Evolutionary conservation across 2,797 vertebrate genomes (phyloP).

Genomic region (Muscicapa comitata): DNA sequence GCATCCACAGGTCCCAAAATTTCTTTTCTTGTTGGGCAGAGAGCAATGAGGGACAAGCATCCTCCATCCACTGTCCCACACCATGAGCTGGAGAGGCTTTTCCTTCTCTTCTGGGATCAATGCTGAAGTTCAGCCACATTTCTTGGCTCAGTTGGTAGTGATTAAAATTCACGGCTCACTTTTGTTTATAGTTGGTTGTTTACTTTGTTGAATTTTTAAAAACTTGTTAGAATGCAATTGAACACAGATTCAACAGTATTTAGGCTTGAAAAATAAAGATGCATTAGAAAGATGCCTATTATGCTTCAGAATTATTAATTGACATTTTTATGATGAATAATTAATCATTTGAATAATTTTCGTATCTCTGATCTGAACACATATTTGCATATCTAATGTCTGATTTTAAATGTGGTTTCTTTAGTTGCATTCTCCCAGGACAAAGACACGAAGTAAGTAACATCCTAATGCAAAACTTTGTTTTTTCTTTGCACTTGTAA

Average conservation of each 20-base stretch:
- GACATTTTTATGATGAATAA: constrained; percentile 92
- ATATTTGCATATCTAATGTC: constrained; percentile 96
- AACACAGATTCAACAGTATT: constrained; percentile 74
- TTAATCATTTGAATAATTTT: constrained; percentile 98
- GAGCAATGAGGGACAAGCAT: background rate
- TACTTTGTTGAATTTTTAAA: constrained; percentile 76
- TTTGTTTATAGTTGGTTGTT: constrained; percentile 73
- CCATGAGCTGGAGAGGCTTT: background rate
- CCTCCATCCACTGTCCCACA: background rate
- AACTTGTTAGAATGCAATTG: constrained; percentile 74
- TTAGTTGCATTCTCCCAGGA: constrained; percentile 85
- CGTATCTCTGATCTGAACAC: constrained; percentile 92
- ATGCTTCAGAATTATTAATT: constrained; percentile 92
- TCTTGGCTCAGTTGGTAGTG: constrained; percentile 13
- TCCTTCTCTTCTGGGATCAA: background rate
- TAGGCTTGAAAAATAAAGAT: constrained; percentile 81
- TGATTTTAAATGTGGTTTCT: constrained; percentile 82
- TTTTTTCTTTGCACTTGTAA: constrained; percentile 47
- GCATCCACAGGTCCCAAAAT: background rate
- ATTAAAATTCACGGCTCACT: constrained; percentile 66
- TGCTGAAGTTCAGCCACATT: constrained; percentile 18
- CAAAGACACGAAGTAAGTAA: constrained; percentile 78
- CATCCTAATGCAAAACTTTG: constrained; percentile 76
- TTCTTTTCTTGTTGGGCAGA: fast-evolving
- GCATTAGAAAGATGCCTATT: constrained; percentile 85